These are phyloP conservation scores for Tachina fera DNA, from an alignment of 2,888 invertebrate genomes.

Conservation along the genomic window DNA sequence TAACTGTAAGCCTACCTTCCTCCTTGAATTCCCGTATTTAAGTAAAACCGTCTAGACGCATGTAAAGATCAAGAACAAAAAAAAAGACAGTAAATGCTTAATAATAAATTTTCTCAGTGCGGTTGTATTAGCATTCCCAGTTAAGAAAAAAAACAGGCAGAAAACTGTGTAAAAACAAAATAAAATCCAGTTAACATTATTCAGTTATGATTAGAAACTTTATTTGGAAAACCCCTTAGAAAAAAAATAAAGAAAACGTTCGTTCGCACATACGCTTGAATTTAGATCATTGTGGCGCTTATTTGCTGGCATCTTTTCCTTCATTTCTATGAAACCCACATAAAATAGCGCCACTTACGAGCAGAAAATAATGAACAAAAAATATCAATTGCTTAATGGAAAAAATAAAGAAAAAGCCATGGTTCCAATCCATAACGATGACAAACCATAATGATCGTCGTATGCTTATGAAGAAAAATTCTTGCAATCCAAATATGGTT, in stretches of 20 bases:
- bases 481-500: slow-evolving; percentile 65
- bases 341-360: slow-evolving; percentile 68
- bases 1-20: slow-evolving; percentile 13
- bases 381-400: too few species aligned
- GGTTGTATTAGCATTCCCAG: slow-evolving; percentile 50
- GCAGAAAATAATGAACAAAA: slow-evolving; percentile 10
- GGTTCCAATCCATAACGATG: not conserved
- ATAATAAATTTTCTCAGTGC: slow-evolving; percentile 31
- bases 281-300: slow-evolving; percentile 69
- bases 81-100: slow-evolving; percentile 3
- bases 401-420: slow-evolving; percentile 24
- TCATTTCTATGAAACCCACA: slow-evolving; percentile 67
- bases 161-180: slow-evolving; percentile 11
- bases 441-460: slow-evolving; percentile 54
- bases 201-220: slow-evolving; percentile 65
- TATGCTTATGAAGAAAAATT: slow-evolving; percentile 66
- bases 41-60: slow-evolving; percentile 60
- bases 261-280: slow-evolving; percentile 33
- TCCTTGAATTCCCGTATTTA: slow-evolving; percentile 34
- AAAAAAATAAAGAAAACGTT: slow-evolving; percentile 48
- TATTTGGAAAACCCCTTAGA: slow-evolving; percentile 60
- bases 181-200: slow-evolving; percentile 39
- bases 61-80: slow-evolving; percentile 8
- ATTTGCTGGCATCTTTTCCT: slow-evolving; percentile 19
- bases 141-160: not conserved